phyloP scores from a whole-genome alignment of 2,797 vertebrate species.

The Bradypus variegatus region DNA sequence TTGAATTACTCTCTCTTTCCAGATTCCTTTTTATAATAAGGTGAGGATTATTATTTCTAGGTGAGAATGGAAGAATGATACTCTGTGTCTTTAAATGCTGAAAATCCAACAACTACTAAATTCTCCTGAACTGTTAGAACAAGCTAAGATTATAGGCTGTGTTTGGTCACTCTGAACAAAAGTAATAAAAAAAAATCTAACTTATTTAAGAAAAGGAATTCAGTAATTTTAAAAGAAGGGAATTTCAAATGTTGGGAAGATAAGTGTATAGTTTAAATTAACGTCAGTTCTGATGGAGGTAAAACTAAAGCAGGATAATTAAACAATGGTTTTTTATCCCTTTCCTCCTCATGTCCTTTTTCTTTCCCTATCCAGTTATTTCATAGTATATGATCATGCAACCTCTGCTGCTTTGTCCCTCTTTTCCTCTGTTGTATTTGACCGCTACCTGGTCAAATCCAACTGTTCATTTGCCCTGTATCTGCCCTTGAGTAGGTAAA shows the following conservation, averaged over 20 bases:
- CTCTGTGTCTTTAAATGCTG: not conserved
- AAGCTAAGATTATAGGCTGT: not conserved
- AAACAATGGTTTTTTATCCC: not conserved
- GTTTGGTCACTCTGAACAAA: not conserved
- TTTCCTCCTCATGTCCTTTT: not conserved
- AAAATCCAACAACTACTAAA: not conserved
- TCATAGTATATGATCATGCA: not conserved
- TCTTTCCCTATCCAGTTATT: not conserved
- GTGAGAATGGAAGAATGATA: not conserved
- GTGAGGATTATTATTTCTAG: not conserved
- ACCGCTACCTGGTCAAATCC: not conserved
- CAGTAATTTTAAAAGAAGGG: slow-evolving; percentile 1
- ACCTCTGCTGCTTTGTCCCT: not conserved
- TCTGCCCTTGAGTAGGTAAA: not conserved
- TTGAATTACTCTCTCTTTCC: not conserved
- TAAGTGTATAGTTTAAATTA: not conserved
- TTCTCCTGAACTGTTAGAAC: not conserved
- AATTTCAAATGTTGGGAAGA: not conserved
- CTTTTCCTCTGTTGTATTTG: not conserved
- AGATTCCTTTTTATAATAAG: not conserved
- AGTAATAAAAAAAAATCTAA: not conserved
- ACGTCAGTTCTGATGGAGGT: not conserved
- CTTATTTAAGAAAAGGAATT: not conserved
- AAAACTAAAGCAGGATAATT: not conserved
- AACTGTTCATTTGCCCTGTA: not conserved